Evolutionary conservation across 2,113 vertebrate species (phyloP), one percentile per base, ranked within the genome.

Genomic region (Halichoerus grypus): DNA sequence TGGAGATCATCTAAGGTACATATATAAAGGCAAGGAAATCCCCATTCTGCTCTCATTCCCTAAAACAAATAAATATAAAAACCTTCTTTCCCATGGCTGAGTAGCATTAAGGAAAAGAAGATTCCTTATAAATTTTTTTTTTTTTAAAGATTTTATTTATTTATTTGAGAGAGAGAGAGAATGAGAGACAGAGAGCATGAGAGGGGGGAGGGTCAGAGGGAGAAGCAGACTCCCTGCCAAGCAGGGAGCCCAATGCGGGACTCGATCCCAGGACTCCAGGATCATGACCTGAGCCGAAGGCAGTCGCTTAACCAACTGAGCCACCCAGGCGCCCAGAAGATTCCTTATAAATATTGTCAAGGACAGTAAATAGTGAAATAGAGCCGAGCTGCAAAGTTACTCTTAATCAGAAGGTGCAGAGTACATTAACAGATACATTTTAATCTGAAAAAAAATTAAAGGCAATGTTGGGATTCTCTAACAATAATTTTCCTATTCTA

Each of bases 1-100:
- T 12, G n/a, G 51, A 71, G 15, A 87, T 2, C 33, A 95, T 46
- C n/a, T 83, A 94, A 77, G 22, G 1, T 90, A 28, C 5, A 76
- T 2, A 65, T 31, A 51, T 16, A 67, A 88, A 85, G 10, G 61
- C 42, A 85, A 83, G 3, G 4, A 19, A 31, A 74, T 65, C 7
- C 36, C 82, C 5, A 13, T 55, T 76, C 28, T 67, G n/a, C 10
- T 69, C n/a, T 88, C 36, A 36, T 72, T 88, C 16, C 21, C 2
- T 33, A 94, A 95, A 97, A 87, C 51, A 94, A 84, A 69, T 21
- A 79, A 85, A 31, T 22, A 83, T 24, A 65, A 90, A 86, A 91
- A 42, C 7, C 8, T 77, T 39, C 10, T 63, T 91, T 65, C 2
- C 11, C 46, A 63, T 49, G 71, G 8, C 42, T 96, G 49, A 96